These are phyloP conservation scores for Geothlypis trichas DNA, from an alignment of 2,113 vertebrate species.

Conservation along the genomic window DNA sequence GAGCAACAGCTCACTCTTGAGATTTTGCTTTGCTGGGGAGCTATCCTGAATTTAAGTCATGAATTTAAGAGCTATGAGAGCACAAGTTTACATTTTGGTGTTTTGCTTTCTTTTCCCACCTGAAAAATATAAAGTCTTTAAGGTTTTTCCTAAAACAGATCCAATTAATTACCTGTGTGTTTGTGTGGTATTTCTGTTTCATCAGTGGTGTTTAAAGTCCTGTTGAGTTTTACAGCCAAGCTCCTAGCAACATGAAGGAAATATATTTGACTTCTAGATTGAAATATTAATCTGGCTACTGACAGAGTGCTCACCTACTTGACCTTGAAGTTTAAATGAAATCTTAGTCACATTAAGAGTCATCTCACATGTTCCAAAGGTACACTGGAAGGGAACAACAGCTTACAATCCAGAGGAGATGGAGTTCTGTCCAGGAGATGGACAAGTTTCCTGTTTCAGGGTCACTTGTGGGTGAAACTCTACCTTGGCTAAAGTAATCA, in stretches of 20 bases:
- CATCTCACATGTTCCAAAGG: background rate
- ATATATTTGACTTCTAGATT: background rate
- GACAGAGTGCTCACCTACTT: background rate
- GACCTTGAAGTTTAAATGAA: background rate
- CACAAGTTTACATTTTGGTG: background rate
- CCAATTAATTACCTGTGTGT: background rate
- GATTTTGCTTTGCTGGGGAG: background rate
- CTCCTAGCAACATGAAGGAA: background rate
- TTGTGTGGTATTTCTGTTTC: background rate
- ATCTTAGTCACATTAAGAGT: background rate
- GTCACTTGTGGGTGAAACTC: background rate
- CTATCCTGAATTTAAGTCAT: background rate
- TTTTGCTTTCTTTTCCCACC: accelerated
- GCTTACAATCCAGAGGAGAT: background rate
- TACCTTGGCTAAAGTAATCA: background rate
- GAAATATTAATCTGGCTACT: background rate
- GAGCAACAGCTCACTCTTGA: accelerated
- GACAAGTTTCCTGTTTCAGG: background rate
- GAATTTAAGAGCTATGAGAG: background rate
- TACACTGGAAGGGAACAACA: background rate
- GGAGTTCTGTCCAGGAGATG: background rate
- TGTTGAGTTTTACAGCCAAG: background rate
- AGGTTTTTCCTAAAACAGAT: background rate
- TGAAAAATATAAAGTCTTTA: background rate
- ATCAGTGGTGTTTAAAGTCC: background rate